Base-by-base conservation (phyloP, 2,797 vertebrate species). In the Acrocephalus scirpaceus region DNA sequence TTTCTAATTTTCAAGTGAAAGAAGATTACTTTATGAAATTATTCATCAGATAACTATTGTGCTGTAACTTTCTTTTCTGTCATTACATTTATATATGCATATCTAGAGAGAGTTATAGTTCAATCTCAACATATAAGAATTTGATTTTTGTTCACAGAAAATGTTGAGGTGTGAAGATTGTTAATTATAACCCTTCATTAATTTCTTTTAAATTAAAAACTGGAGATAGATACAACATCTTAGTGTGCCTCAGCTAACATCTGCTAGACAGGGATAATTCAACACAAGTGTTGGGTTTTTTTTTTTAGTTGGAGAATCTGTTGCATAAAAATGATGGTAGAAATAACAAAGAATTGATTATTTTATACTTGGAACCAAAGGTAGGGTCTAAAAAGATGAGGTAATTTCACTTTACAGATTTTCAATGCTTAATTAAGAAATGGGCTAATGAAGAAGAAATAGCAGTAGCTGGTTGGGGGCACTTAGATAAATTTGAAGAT, bases 141-240 rank as follows among this genome's bases (percentile, higher is more conserved):
- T 54, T 45, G 32, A 53, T 73, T 88, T 92, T 87, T 84, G 13
- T 42, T 91, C 40, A 32, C 8, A 29, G 47, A 45, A 83, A 80
- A 72, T 45, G 8, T 75, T 88, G 58, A 84, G 57, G 54, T 73
- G 32, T 86, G 66, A 87, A 80, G 65, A 65, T 51, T 66, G 17
- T 75, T 92, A 86, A 90, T 93, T 90, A 78, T 78, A 92, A 70
- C 23, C 70, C 26, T 36, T 65, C 38, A 73, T 90, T 90, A 72
- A 74, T 88, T 86, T 83, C 1, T 81, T 94, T 78, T 57, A 47
- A 77, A 77, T 91, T 62, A 73, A 81, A 73, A 86, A 5, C 25
- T 77, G 66, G 45, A 76, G 65, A 61, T 60, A 91, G 79, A 70
- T 90, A 38, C 21, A 74, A 81, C 48, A 56, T 45, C 14, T 81